These are phyloP conservation scores for Ciconia boyciana DNA, from an alignment of 2,113 vertebrate genomes.

Conservation along the genomic window DNA sequence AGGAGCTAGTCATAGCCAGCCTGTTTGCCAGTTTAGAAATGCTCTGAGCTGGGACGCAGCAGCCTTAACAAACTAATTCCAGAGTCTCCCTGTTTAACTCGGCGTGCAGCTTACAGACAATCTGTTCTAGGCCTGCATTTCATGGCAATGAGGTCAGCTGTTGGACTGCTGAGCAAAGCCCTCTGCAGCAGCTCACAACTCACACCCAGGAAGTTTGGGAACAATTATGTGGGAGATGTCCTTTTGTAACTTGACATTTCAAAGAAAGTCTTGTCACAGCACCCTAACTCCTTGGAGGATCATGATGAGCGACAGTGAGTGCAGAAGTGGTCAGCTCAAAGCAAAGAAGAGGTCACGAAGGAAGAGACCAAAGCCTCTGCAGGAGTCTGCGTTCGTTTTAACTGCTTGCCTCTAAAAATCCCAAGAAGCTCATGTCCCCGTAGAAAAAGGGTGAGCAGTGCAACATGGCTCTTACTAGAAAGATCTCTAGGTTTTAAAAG, in stretches of 20 bases:
- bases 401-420: not conserved
- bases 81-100: not conserved
- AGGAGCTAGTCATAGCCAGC: not conserved
- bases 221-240: not conserved
- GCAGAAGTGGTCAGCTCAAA: not conserved
- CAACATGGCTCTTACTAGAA: not conserved
- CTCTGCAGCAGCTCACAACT: not conserved
- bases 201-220: conserved; percentile 42
- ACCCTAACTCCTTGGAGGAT: not conserved
- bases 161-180: not conserved
- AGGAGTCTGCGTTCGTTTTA: not conserved
- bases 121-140: conserved; percentile 20
- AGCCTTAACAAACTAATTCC: not conserved
- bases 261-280: not conserved
- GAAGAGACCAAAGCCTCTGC: not conserved
- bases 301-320: fast-evolving
- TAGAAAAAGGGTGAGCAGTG: not conserved
- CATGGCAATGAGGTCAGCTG: conserved; percentile 33
- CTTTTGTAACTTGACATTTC: not conserved
- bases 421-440: not conserved
- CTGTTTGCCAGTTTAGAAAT: not conserved
- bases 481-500: not conserved
- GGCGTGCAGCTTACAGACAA: not conserved
- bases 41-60: not conserved
- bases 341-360: not conserved